Percentiles rank a stretch among this genome's conserved stretches.
Evolutionary conservation across 2,113 vertebrate species (phyloP).

Genomic region (Alosa alosa): DNA sequence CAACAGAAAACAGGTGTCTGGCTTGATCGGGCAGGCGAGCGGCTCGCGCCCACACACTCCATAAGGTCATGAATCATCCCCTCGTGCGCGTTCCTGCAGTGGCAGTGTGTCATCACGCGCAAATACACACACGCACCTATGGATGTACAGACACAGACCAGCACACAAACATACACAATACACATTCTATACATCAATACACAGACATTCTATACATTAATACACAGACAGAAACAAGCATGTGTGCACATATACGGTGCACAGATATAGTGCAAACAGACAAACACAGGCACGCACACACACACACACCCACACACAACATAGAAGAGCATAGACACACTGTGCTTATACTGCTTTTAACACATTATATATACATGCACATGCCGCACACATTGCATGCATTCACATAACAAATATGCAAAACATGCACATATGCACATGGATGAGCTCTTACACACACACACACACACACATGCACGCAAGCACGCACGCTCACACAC

Average conservation of each 20-base stretch:
- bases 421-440: too few species aligned
- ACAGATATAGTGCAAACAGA: not conserved
- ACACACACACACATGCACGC: not conserved
- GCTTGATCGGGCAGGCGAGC: not conserved
- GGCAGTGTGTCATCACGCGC: not conserved
- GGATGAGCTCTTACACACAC: not conserved
- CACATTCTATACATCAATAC: not conserved
- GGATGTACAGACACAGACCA: not conserved
- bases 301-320: not conserved
- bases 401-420: too few species aligned
- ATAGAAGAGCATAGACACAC: not conserved
- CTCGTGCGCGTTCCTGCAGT: not conserved
- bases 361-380: too few species aligned
- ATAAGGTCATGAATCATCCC: slow-evolving; percentile 3
- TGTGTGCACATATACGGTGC: not conserved
- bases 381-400: too few species aligned
- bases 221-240: not conserved
- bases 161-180: not conserved
- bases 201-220: not conserved
- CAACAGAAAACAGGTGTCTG: slow-evolving; percentile 25
- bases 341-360: too few species aligned
- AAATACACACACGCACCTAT: not conserved
- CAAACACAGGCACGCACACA: too few species aligned
- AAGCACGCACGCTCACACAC: not conserved
- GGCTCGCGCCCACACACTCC: not conserved